Base-by-base conservation (phyloP, 2,113 vertebrate genomes). In the Podocnemis expansa region DNA sequence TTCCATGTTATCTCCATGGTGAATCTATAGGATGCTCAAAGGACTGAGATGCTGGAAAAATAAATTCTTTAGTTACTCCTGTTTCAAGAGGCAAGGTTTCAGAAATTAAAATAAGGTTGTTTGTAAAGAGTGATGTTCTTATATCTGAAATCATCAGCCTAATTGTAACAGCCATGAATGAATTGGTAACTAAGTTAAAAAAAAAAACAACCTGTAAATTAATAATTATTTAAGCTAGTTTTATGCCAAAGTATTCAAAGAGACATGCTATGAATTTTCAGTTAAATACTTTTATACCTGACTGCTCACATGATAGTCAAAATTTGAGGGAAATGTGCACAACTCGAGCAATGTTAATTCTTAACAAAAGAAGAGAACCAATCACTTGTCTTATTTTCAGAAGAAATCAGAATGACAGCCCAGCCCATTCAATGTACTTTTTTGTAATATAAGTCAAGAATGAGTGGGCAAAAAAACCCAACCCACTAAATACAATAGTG, bases 161-260 rank as follows among this genome's bases (percentile, higher is more conserved):
- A 91, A 97, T 96, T 95, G 83, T 47, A 87, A 84, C 9, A 92
- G 82, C 49, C 73, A 54, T 6, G 95, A 91, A 95, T 87, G 80
- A 95, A 54, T 21, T 85, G 27, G 55, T 29, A 89, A 83, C 56
- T 19, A 95, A 96, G 91, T 96, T 95, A 96, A 91, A 12, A 93
- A 95, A 91, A 85, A 73, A n/a, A n/a, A n/a, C n/a, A n/a, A n/a
- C n/a, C 43, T 83, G 80, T n/a, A n/a, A 89, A 9, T 79, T 92
- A 92, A 92, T 92, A 91, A 88, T 89, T 90, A 93, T 81, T 88
- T 85, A 45, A 49, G 88, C 3, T 17, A 85, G 9, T 84, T 93
- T 47, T 90, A 90, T 94, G 94, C 89, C 76, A 54, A 91, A 88
- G 95, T 91, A 93, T 92, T 96, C n/a, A 70, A 51, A 82, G 78